These are phyloP conservation scores for Paramormyrops hopkinsi DNA, from an alignment of 2,797 vertebrate species.

Conservation along the genomic window DNA sequence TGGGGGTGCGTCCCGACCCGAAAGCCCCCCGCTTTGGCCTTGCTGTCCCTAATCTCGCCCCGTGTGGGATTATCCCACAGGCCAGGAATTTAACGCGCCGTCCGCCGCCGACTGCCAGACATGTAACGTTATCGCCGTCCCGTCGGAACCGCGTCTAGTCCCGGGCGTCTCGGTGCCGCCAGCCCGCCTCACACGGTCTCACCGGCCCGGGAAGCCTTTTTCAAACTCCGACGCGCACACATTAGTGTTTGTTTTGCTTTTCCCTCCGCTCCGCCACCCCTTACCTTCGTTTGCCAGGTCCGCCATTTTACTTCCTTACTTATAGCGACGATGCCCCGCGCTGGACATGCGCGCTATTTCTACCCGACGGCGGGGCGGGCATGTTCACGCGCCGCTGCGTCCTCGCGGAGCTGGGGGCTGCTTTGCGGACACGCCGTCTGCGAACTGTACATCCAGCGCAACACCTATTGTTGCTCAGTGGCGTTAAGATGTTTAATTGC, in stretches of 20 bases:
- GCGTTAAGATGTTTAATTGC: not conserved
- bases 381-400: not conserved
- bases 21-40: constrained; percentile 9
- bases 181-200: not conserved
- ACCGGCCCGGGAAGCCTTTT: not conserved
- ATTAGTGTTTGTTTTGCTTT: constrained; percentile 48
- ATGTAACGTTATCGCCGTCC: not conserved
- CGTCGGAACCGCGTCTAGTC: not conserved
- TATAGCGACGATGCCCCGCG: constrained; percentile 90
- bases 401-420: not conserved
- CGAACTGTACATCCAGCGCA: not conserved
- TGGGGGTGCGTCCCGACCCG: not conserved
- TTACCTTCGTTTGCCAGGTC: constrained; percentile 99
- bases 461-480: not conserved
- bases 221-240: not conserved
- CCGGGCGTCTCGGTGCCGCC: not conserved
- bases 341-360: constrained; percentile 53
- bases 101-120: not conserved
- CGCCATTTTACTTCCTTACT: constrained; percentile 97
- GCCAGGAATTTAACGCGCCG: not conserved
- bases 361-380: not conserved
- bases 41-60: not conserved
- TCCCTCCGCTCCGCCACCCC: constrained; percentile 51
- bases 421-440: not conserved
- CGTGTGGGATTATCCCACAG: constrained; percentile 19